Percentiles rank a stretch among this genome's conserved stretches.
Evolutionary conservation across 2,888 invertebrate genomes (phyloP).

Genomic region (Carabus problematicus): DNA sequence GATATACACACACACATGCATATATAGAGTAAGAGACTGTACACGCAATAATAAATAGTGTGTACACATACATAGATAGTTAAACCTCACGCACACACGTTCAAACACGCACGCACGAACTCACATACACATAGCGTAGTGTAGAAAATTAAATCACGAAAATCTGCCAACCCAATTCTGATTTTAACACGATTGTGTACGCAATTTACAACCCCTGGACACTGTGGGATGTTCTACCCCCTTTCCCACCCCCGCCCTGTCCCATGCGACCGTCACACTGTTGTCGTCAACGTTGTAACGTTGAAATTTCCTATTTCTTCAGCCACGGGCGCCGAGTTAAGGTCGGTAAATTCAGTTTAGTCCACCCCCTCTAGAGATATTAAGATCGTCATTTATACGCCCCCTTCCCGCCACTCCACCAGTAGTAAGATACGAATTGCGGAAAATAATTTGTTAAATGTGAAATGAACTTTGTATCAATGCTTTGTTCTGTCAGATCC

Average conservation of each 20-base stretch:
- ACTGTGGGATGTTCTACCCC: not conserved
- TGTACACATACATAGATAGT: not conserved
- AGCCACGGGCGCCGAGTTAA: slow-evolving; percentile 9
- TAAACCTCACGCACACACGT: not conserved
- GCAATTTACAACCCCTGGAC: slow-evolving; percentile 39
- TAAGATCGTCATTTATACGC: slow-evolving; percentile 37
- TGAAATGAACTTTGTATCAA: too few species aligned
- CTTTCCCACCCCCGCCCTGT: not conserved
- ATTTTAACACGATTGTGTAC: slow-evolving; percentile 43
- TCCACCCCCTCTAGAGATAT: slow-evolving; percentile 17
- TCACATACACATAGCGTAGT: slow-evolving; percentile 7
- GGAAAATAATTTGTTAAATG: too few species aligned
- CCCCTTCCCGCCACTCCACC: slow-evolving; percentile 8
- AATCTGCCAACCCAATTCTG: slow-evolving; percentile 43
- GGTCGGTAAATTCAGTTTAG: slow-evolving; percentile 7
- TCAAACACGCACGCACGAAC: not conserved
- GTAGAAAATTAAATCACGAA: slow-evolving; percentile 39
- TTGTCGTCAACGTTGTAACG: slow-evolving; percentile 1
- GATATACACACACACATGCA: too few species aligned
- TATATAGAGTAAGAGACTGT: not conserved
- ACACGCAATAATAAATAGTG: not conserved
- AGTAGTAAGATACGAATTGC: too few species aligned
- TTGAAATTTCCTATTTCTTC: slow-evolving; percentile 28
- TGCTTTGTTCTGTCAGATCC: too few species aligned
- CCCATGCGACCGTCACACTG: not conserved